phyloP scores from a whole-genome alignment of 2,113 vertebrate genomes.

The Strigops habroptila region DNA sequence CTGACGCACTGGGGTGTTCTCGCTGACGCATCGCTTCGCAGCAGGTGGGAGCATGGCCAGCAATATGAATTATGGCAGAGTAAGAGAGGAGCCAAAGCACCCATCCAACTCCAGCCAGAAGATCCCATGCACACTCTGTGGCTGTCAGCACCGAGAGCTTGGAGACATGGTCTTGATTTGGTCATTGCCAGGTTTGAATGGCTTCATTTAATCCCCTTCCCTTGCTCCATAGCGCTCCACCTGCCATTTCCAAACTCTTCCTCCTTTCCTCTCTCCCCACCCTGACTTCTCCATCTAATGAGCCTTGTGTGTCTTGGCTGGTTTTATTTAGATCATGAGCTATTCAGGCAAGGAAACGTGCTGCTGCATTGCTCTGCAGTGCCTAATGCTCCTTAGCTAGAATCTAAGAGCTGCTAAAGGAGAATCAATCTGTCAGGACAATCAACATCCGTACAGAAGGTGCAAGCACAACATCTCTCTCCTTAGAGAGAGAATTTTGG shows the following conservation, averaged over 20 bases:
- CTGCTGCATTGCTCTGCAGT: neutral
- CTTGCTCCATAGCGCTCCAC: fast-evolving
- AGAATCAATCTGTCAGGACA: neutral
- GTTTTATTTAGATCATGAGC: neutral
- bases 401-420: neutral
- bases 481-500: neutral
- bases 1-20: neutral
- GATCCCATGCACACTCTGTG: fast-evolving
- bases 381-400: neutral
- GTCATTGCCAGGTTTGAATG: fast-evolving
- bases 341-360: neutral
- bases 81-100: neutral
- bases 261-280: neutral
- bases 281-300: fast-evolving
- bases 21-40: neutral
- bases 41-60: neutral
- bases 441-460: fast-evolving
- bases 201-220: neutral
- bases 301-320: fast-evolving
- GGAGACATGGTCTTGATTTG: fast-evolving
- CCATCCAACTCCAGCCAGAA: neutral
- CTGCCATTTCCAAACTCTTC: neutral
- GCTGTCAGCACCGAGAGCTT: neutral
- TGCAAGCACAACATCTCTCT: neutral
- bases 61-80: neutral